These are phyloP conservation scores for Chaetodon trifascialis DNA, from an alignment of 2,113 vertebrate species.

Conservation along the genomic window DNA sequence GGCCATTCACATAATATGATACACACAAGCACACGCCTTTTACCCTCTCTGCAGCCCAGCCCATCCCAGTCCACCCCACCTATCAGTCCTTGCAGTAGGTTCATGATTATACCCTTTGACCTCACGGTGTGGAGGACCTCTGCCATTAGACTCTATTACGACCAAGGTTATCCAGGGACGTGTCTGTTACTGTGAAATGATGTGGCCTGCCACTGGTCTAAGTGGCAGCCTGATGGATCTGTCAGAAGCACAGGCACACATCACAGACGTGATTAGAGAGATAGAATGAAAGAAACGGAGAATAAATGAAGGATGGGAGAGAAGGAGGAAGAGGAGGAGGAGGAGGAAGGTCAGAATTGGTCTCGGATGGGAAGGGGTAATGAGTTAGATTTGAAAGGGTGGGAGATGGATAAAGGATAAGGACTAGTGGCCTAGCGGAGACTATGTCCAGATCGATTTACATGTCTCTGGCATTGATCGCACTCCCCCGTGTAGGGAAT, in stretches of 20 bases:
- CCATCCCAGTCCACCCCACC: background rate
- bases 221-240: slow-evolving; percentile 77
- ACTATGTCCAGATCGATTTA: slow-evolving; percentile 80
- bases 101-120: slow-evolving; percentile 65
- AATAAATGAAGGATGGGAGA: slow-evolving; percentile 28
- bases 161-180: slow-evolving; percentile 79
- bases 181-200: slow-evolving; percentile 71
- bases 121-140: slow-evolving; percentile 38
- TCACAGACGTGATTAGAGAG: slow-evolving; percentile 58
- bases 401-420: slow-evolving; percentile 65
- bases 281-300: slow-evolving; percentile 35
- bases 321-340: slow-evolving; percentile 6
- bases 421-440: slow-evolving; percentile 60
- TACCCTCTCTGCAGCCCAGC: background rate
- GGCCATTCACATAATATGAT: background rate
- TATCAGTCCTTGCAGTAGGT: slow-evolving; percentile 17
- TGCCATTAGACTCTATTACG: slow-evolving; percentile 69
- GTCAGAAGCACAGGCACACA: slow-evolving; percentile 50
- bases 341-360: slow-evolving; percentile 29
- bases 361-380: slow-evolving; percentile 59
- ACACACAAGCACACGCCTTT: background rate
- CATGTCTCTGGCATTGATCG: slow-evolving; percentile 83
- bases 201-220: slow-evolving; percentile 58
- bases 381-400: slow-evolving; percentile 51
- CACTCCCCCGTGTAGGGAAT: slow-evolving; percentile 65